Base-by-base conservation (phyloP, 2,888 invertebrate species). In the Trypoxylon attenuatum region DNA sequence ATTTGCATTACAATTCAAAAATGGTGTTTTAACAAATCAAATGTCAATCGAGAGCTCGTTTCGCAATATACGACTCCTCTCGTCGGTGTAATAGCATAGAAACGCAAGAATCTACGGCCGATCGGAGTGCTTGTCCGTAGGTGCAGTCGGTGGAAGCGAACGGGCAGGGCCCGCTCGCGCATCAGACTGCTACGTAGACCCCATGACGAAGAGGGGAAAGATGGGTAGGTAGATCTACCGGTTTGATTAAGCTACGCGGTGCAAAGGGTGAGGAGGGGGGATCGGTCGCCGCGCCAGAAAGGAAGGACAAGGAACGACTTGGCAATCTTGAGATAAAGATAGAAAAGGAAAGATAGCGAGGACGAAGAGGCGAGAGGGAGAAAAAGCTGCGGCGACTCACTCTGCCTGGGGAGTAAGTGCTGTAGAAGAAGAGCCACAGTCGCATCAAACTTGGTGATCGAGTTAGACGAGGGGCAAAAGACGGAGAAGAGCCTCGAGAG, bases 191-290 rank as follows among this genome's bases (percentile, higher is more conserved):
- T 69, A 60, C 59, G 60, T 68, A 68, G 68, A 69, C 72, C 77
- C 61, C 67, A 68, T 56, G 64, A 42, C 59, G 61, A 21, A 55
- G 55, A 25, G 55, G 58, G 53, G 51, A 59, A 46, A 60, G 63
- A 72, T 69, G 59, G 69, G 73, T 69, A 76, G 75, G 76, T 74
- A 77, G 76, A 78, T 79, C 70, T 73, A 74, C 69, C 73, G 70
- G 77, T 75, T 77, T 78, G 78, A 79, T 79, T 77, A 78, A 76
- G 72, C 63, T 65, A 33, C 69, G 69, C 63, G 51, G 72, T 53
- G 64, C 53, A 45, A 42, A 29, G 38, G 43, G 43, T 23, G 49
- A 53, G 19, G 29, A 33, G 16, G 52, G 54, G 33, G 23, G 45
- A 47, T 43, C 56, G 45, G 54, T 29, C 42, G 47, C 47, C 21